Percentiles rank a stretch among this genome's conserved stretches.
Evolutionary conservation across 2,888 invertebrate genomes (phyloP).

Genomic region (Pomacea canaliculata): DNA sequence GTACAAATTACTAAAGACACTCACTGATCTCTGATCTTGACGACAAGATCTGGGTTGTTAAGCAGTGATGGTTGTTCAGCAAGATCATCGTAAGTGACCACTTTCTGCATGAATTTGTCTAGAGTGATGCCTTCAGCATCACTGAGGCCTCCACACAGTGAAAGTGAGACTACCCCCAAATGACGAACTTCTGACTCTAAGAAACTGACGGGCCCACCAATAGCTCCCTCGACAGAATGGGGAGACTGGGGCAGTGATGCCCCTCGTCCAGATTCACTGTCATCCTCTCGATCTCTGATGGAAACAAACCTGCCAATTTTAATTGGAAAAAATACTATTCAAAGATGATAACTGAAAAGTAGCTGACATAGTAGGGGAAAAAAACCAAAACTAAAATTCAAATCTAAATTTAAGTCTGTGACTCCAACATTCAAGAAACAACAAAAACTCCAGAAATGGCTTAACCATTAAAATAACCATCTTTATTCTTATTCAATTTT

Average conservation of each 20-base stretch:
- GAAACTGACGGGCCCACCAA: conserved; percentile 52
- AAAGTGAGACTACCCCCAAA: conserved; percentile 78
- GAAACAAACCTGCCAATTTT: conserved; percentile 23
- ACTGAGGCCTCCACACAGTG: conserved; percentile 80
- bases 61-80: conserved; percentile 80
- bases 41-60: conserved; percentile 83
- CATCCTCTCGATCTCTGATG: conserved; percentile 77
- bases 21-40: conserved; percentile 85
- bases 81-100: conserved; percentile 77
- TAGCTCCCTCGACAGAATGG: conserved; percentile 86
- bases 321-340: not conserved
- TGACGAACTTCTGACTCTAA: conserved; percentile 51
- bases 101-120: conserved; percentile 77
- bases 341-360: not conserved
- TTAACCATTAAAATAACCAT: no score
- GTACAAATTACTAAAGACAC: conserved; percentile 25
- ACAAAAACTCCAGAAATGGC: no score
- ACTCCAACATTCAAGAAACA: not conserved
- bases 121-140: conserved; percentile 73
- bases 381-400: not conserved
- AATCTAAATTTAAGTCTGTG: not conserved
- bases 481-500: no score
- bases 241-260: conserved; percentile 91
- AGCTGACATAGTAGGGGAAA: not conserved
- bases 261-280: conserved; percentile 96